Evolutionary conservation across 2,797 vertebrate species (phyloP), one percentile per base, ranked within the genome.

Genomic region (Pelodytes ibericus): DNA sequence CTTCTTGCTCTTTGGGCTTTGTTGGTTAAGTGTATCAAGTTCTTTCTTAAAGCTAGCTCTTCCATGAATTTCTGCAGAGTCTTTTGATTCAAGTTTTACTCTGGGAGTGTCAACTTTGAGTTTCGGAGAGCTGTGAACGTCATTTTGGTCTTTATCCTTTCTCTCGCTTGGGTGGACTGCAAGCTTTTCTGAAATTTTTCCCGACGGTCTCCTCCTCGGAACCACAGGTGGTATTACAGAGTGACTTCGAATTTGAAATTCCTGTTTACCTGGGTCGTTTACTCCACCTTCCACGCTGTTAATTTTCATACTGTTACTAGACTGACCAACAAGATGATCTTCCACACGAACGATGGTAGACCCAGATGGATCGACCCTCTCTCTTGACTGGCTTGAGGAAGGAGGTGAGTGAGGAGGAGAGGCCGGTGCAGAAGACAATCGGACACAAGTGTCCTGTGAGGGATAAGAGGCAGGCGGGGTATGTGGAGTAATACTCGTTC

Each of bases 161-260:
- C 74, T 33, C 0, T 0, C 66, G 26, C 75, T 29, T 20, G n/a
- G 41, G 56, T 72, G 18, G 18, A 26, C 8, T 6, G 77, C 1
- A 36, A 59, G 84, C 41, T 80, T 84, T 29, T 86, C 86, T 16
- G 47, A 78, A 18, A 75, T 24, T 80, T 80, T 90, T 59, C 92
- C 90, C 0, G 85, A 86, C 2, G 84, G 6, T 10, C 85, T 83
- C 20, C 90, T 87, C 49, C 90, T 84, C 0, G 90, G 89, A 1
- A 92, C 91, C 0, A 84, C 82, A 0, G 88, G 84, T 1, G 92
- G 92, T 53, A 80, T 75, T n/a, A 72, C 44, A 20, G 1, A 31
- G 66, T 89, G 88, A 78, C 63, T 87, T 10, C 2, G 33, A 60
- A 59, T 20, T 0, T 65, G 70, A 29, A 72, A 25, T 0, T 0